Percentiles rank a stretch among this genome's conserved stretches.
These are phyloP conservation scores for Carcharodon carcharias DNA, from an alignment of 2,797 vertebrate genomes.

Conservation along the genomic window DNA sequence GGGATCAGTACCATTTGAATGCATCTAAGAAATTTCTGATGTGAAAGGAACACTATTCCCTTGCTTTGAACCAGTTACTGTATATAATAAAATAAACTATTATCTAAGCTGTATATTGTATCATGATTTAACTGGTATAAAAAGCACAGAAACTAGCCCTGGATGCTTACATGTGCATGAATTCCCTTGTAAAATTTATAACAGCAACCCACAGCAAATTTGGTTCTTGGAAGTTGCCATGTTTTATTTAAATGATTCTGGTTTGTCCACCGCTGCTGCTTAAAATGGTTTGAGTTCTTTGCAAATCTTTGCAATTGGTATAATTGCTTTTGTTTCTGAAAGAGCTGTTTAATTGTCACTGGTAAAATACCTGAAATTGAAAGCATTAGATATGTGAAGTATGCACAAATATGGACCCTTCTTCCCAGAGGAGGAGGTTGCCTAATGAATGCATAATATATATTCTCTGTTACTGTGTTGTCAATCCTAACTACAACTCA, in stretches of 20 bases:
- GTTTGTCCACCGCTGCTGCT: neutral
- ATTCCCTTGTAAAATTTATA: conserved; percentile 31
- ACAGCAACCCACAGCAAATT: neutral
- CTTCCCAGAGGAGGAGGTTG: neutral
- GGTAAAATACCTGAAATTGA: neutral
- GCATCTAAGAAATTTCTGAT: neutral
- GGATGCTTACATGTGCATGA: conserved; percentile 33
- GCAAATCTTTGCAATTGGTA: neutral
- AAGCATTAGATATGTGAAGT: neutral
- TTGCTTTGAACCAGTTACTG: neutral
- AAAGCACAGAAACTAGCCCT: conserved; percentile 36
- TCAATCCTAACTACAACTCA: neutral
- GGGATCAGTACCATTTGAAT: conserved; percentile 19
- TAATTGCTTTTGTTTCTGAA: neutral
- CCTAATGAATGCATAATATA: neutral
- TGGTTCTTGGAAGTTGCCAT: conserved; percentile 31
- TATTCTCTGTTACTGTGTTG: neutral
- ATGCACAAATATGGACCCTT: neutral
- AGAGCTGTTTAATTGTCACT: neutral
- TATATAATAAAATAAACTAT: neutral
- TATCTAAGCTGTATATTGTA: neutral
- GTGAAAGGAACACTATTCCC: conserved; percentile 24
- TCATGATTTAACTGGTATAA: conserved; percentile 31
- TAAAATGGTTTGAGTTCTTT: conserved; percentile 9
- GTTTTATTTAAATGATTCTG: conserved; percentile 29